Evolutionary conservation across 2,113 vertebrate genomes (phyloP).

Genomic region (Rynchops niger): DNA sequence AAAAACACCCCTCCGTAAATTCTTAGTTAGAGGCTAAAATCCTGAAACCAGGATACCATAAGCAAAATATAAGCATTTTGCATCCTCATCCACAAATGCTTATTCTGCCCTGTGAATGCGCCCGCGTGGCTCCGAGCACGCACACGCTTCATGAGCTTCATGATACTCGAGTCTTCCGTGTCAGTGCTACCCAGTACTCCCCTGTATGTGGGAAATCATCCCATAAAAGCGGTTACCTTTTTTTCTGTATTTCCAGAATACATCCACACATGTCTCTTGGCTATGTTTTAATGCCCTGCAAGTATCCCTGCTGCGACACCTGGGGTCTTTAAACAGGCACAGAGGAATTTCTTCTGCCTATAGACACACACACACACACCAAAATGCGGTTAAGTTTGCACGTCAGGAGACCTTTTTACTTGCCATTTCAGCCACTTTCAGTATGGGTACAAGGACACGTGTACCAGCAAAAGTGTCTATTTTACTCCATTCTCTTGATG

Average conservation of each 20-base stretch:
- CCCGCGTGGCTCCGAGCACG: accelerated
- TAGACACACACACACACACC: background rate
- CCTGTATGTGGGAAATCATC: background rate
- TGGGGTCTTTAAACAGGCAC: background rate
- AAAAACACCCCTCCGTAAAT: background rate
- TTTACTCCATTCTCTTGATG: background rate
- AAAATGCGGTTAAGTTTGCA: background rate
- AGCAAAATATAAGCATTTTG: background rate
- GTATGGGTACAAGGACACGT: background rate
- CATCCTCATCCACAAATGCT: background rate
- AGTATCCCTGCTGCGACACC: background rate
- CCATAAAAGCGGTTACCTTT: background rate
- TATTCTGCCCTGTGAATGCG: background rate
- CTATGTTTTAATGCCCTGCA: too few species aligned
- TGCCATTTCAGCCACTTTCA: background rate
- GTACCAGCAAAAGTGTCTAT: background rate
- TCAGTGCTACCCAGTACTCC: background rate
- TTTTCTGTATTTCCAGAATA: background rate
- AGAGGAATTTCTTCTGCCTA: background rate
- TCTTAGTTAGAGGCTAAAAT: background rate
- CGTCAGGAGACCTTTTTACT: background rate
- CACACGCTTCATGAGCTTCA: background rate
- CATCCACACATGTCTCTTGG: background rate
- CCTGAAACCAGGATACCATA: background rate
- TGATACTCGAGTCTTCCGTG: background rate